Base-by-base conservation (phyloP, 2,113 vertebrate species). In the Istiophorus platypterus region DNA sequence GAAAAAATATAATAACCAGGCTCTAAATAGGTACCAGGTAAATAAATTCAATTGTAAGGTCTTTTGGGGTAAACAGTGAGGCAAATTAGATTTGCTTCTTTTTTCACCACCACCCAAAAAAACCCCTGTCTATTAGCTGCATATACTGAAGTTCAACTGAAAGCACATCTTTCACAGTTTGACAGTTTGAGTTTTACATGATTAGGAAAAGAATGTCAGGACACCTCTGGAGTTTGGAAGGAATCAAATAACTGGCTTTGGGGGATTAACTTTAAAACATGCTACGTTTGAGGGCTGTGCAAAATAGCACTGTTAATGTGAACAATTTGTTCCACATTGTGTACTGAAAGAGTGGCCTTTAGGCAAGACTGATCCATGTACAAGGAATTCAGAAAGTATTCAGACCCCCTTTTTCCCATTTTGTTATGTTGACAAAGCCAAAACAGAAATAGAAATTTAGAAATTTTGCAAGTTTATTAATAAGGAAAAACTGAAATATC, bases 261-360 rank as follows among this genome's bases (percentile, higher is more conserved):
- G 10, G 72, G 72, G 76, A 65, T 82, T 79, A 70, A 61, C 45
- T 59, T 80, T 73, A 65, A 70, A 80, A 74, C 76, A 66, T 58
- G 59, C 22, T 13, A 59, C 17, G 3, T 22, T 31, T n/a, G n/a
- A 52, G 59, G 8, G 17, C 22, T 58, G 54, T 68, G 57, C 61
- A 72, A 68, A 76, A 56, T 17, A 52, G 39, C 49, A 52, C 8
- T 0, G 1, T 51, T 51, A 65, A 56, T 42, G 62, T 67, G 51
- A 45, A 31, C 24, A 66, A 66, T 85, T 65, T 66, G 52, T 49
- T 72, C 26, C 24, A 67, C 22, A 67, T 27, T 67, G 24, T 58
- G 37, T 67, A 58, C 31, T 72, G 22, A 52, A 69, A 80, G 51
- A 65, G 29, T 42, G 24, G 66, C 49, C 27, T 52, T 76, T 71